Base-by-base conservation (phyloP, 2,888 invertebrate species). In the Drosophila engyochracea region DNA sequence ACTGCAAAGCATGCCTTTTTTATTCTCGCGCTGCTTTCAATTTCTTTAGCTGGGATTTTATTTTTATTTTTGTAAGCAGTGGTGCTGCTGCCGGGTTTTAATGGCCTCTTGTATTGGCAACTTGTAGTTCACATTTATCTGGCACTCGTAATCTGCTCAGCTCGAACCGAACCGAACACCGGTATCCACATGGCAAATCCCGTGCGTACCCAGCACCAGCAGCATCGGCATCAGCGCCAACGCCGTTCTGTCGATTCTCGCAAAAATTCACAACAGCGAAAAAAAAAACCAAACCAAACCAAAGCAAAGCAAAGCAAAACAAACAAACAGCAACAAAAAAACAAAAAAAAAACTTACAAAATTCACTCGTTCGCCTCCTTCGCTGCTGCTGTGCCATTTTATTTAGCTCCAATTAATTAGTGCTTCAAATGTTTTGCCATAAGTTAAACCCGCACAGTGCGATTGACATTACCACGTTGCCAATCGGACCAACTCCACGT, bases 401-500 rank as follows among this genome's bases (percentile, higher is more conserved):
- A 93, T 93, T 93, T 93, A 92, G 93, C 91, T 93, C 93, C 93
- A 93, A 93, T 93, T 93, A 93, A 93, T 93, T 93, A 93, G 93
- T 93, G 92, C 92, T 92, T 93, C 92, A 92, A 93, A 93, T 93
- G 93, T 92, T 92, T 91, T 92, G 92, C 93, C 92, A 93, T 93
- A 93, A 93, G 92, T 93, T 92, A 91, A 89, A 87, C 89, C 89
- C 87, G 83, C 83, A 86, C 85, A 86, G 85, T 86, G 89, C 89
- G 89, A 88, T 88, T 88, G 87, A 88, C 87, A 88, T 88, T 88
- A 85, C 89, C 87, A 87, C 82, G 74, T 74, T 85, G 76, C 65
- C 85, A 83, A 89, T 89, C 87, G 85, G 73, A 61, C 74, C 66
- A 33, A 47, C 63, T 57, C 64, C 60, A 64, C 39, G 63, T 54